phyloP scores from a whole-genome alignment of 2,113 vertebrate species.

The Desmodus rotundus region DNA sequence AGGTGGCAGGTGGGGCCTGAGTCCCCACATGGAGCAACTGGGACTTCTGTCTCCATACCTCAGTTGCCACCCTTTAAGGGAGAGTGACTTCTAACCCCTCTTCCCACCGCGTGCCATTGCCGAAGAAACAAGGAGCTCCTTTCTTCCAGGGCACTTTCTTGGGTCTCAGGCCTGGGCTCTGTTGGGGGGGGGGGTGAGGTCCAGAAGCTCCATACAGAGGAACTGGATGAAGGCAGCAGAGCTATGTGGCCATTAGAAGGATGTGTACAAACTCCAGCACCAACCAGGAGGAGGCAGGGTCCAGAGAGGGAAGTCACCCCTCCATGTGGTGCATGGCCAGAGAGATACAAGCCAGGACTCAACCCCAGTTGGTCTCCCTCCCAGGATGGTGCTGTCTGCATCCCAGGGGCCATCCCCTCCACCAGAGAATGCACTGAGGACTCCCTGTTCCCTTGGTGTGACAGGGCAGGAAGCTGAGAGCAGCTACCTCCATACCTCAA shows the following conservation, averaged over 20 bases:
- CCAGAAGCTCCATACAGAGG: background rate
- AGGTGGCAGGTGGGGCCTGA: background rate
- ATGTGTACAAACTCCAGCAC: no score
- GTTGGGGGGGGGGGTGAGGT: background rate
- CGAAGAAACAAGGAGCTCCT: conserved; percentile 76
- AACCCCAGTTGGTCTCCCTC: fast-evolving
- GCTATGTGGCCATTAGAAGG: fast-evolving
- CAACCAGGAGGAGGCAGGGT: background rate
- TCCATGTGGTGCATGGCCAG: background rate
- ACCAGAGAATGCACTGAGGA: fast-evolving
- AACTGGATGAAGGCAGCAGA: background rate
- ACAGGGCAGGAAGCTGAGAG: no score
- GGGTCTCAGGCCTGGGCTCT: conserved; percentile 61
- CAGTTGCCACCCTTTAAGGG: conserved; percentile 63
- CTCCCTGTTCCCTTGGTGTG: background rate
- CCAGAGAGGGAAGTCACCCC: background rate
- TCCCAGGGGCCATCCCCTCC: fast-evolving
- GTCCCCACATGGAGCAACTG: conserved; percentile 22
- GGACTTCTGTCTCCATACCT: conserved; percentile 74
- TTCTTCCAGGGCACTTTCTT: conserved; percentile 63
- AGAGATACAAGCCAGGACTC: background rate
- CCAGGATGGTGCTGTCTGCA: background rate
- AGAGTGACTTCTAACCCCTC: conserved; percentile 46
- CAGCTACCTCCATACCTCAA: fast-evolving
- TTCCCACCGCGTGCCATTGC: conserved; percentile 56